Evolutionary conservation across 2,113 vertebrate species (phyloP).

Genomic region (Triplophysa siluroides): DNA sequence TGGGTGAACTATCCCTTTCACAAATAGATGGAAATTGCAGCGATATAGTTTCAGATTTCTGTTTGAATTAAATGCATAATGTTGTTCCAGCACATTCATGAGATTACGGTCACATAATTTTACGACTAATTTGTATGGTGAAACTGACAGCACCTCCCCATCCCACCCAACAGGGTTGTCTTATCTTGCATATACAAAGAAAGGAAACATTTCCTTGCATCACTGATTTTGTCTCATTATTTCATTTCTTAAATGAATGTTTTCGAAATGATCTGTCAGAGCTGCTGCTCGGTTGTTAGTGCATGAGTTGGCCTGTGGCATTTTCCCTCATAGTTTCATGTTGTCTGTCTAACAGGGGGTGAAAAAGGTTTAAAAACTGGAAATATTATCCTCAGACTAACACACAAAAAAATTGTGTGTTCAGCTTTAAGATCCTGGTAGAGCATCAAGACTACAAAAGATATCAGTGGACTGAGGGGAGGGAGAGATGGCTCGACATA

Average conservation of each 20-base stretch:
- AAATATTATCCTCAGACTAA: neutral
- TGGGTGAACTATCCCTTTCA: neutral
- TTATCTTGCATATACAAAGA: neutral
- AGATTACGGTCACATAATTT: constrained; percentile 22
- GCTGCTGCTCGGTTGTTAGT: neutral
- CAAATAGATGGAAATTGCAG: constrained; percentile 16
- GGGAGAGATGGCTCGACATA: neutral
- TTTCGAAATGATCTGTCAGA: neutral
- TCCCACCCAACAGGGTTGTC: constrained; percentile 2
- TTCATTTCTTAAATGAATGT: neutral
- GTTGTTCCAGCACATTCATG: constrained; percentile 7
- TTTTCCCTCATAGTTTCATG: neutral
- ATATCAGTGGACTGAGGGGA: neutral
- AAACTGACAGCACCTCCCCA: constrained; percentile 12
- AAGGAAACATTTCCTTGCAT: constrained; percentile 13
- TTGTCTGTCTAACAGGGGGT: neutral
- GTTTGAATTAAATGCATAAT: constrained; percentile 5
- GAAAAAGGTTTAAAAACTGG: neutral
- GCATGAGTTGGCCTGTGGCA: neutral
- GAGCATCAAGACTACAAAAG: neutral
- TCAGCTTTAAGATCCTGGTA: neutral
- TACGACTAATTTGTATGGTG: constrained; percentile 21
- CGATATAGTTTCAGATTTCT: constrained; percentile 9
- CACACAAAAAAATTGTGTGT: neutral
- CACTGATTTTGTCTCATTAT: constrained; percentile 25